phyloP scores from a whole-genome alignment of 2,888 invertebrate genomes.

The Trisateles emortualis region DNA sequence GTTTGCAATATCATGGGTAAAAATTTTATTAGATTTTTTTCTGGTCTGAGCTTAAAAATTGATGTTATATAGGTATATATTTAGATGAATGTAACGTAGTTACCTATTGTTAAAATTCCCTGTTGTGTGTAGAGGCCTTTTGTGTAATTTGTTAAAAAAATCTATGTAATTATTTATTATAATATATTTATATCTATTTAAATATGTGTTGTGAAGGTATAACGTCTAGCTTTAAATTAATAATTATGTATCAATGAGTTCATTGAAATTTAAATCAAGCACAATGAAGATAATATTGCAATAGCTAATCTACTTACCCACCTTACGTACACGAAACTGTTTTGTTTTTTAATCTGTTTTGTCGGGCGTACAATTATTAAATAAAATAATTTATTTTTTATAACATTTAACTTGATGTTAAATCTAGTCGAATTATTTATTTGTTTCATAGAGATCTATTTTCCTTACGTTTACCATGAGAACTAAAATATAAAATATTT shows the following conservation, averaged over 20 bases:
- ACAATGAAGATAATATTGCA: slow-evolving; percentile 30
- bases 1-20: background rate
- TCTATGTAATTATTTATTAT: slow-evolving; percentile 16
- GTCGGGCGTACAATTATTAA: no score
- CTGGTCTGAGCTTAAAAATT: slow-evolving; percentile 41
- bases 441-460: no score
- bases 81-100: slow-evolving; percentile 31
- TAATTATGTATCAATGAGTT: slow-evolving; percentile 36
- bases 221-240: slow-evolving; percentile 63
- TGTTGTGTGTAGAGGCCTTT: slow-evolving; percentile 46
- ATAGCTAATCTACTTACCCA: background rate
- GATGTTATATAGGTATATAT: slow-evolving; percentile 43
- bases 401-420: no score
- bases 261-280: slow-evolving; percentile 24
- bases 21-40: slow-evolving; percentile 31
- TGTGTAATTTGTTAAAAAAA: slow-evolving; percentile 26
- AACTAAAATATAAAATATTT: no score
- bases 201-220: slow-evolving; percentile 73
- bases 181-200: slow-evolving; percentile 30
- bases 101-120: slow-evolving; percentile 42
- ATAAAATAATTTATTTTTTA: no score
- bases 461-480: no score
- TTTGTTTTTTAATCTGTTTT: no score
- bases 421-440: no score
- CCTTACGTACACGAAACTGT: background rate